phyloP scores from a whole-genome alignment of 30 jellyfish, hydroid and myxozoan genomes.

The Rhopilema esculentum region DNA sequence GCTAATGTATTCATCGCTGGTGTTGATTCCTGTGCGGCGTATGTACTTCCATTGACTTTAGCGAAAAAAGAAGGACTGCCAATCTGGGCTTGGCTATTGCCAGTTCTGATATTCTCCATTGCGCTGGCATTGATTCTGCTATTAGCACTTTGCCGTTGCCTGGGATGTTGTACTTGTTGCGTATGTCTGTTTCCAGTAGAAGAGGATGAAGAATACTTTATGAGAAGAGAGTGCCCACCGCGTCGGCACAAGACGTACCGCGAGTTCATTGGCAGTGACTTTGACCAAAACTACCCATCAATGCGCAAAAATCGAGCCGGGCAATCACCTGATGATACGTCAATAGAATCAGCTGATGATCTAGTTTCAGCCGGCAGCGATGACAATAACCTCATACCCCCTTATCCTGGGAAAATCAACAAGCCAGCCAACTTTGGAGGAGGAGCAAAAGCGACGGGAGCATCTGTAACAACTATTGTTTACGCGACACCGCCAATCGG shows the following conservation, averaged over 20 bases:
- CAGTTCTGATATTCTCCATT: slow-evolving; percentile 39
- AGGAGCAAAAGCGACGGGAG: slow-evolving; percentile 1
- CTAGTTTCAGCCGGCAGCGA: slow-evolving; percentile 21
- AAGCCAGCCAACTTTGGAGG: neutral
- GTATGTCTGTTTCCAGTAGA: slow-evolving; percentile 61
- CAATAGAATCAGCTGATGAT: slow-evolving; percentile 63
- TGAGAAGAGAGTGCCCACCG: slow-evolving; percentile 50
- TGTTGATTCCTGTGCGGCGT: slow-evolving; percentile 60
- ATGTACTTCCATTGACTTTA: slow-evolving; percentile 38
- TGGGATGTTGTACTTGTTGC: slow-evolving; percentile 59
- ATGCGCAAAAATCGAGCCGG: slow-evolving; percentile 71
- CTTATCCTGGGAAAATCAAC: slow-evolving; percentile 5
- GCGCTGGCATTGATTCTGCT: slow-evolving; percentile 56
- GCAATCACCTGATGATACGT: slow-evolving; percentile 39
- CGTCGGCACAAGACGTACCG: slow-evolving; percentile 34
- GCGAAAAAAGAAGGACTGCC: slow-evolving; percentile 27
- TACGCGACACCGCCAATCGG: slow-evolving; percentile 53
- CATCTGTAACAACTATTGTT: slow-evolving; percentile 42
- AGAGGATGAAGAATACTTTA: slow-evolving; percentile 52
- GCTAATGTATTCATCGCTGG: slow-evolving; percentile 27
- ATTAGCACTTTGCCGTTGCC: slow-evolving; percentile 50
- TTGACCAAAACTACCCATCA: slow-evolving; percentile 42
- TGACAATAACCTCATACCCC: slow-evolving; percentile 12
- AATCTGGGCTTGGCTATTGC: slow-evolving; percentile 59
- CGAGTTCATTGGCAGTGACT: slow-evolving; percentile 43